Evolutionary conservation across 2,797 vertebrate species (phyloP), one percentile per base, ranked within the genome.

Genomic region (Sternarchorhynchus goeldii): DNA sequence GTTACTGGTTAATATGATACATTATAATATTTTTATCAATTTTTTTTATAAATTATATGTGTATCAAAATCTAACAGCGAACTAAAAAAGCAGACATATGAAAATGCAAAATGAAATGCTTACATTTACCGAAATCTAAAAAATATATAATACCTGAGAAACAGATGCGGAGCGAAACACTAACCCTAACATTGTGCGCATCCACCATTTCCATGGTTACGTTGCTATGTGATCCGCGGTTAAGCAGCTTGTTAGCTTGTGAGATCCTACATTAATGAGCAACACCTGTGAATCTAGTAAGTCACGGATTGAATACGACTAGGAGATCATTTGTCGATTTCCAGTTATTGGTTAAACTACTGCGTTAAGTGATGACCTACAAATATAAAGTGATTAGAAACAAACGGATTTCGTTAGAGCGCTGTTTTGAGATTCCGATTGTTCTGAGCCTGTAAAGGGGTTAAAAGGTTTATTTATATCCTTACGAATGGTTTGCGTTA

Each of bases 161-260:
- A 2, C 29, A 25, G 21, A 59, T 20, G n/a, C 5, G 8, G 7
- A 29, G n/a, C 17, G 6, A 17, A 17, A n/a, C 2, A 1, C 5
- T 57, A 5, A n/a, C 4, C 18, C 18, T 56, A 17, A 25, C 25
- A 25, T 6, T 57, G 12, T 34, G 12, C 29, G 25, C 36, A 31
- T 16, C 2, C 53, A 7, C 10, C 3, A 29, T 84, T 70, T 71
- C 81, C n/a, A 73, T 67, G 55, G 79, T 77, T 57, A 70, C 62
- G 56, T 6, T 25, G 25, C 18, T 59, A 58, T 7, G 76, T 78
- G 73, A 69, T 72, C 1, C 14, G n/a, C 18, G 3, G 0, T 29
- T 76, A 63, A 16, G 4, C 6, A n/a, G 12, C 36, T 0, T n/a
- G 41, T 7, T 1, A 10, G 18, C 21, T 31, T 74, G 10, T 50